Base-by-base conservation (phyloP, 1,140 invertebrate species). In the Drosophila grimshawi region DNA sequence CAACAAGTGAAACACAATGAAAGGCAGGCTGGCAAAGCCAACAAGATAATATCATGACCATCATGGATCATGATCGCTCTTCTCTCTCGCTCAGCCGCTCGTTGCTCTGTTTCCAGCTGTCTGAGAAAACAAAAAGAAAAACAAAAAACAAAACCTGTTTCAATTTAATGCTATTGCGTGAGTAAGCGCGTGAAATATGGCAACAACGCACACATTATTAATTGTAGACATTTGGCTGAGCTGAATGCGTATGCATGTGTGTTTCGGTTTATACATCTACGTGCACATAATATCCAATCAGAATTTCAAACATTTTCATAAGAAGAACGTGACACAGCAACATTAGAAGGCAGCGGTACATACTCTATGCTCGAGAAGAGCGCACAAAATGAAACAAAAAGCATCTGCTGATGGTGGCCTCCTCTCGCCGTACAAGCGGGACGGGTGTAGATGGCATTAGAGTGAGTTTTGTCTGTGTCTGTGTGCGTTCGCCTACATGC, bases 291-390 rank as follows among this genome's bases (percentile, higher is more conserved):
- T 60, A 69, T 51, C 68, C 79, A 88, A 88, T 80, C 83, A 83
- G 80, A 89, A 88, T 89, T 89, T 89, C 53, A 78, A 80, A 78
- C 80, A 89, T 88, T 83, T 78, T 83, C 72, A 85, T 80, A 72
- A 53, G 63, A 61, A 57, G 62, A 89, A 88, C 80, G 74, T 88
- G 85, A 88, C 74, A 68, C 67, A 80, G 83, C 80, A 80, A 74
- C 68, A 63, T 65, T 76, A 60, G 46, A 57, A 56, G 39, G 51
- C 19, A 29, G 55, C 35, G 62, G 11, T 11, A 57, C 8, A 11
- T 6, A n/a, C 43, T 19, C 11, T 19, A 32, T 43, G 37, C 49
- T 43, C n/a, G 8, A 68, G 53, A 81, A 86, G 78, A 81, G 56
- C 81, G 61, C 76, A 65, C 19, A 52, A 78, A 77, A 74, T 65